These are phyloP conservation scores for Platycheirus rosarum DNA, from an alignment of 2,888 invertebrate genomes.

Conservation along the genomic window DNA sequence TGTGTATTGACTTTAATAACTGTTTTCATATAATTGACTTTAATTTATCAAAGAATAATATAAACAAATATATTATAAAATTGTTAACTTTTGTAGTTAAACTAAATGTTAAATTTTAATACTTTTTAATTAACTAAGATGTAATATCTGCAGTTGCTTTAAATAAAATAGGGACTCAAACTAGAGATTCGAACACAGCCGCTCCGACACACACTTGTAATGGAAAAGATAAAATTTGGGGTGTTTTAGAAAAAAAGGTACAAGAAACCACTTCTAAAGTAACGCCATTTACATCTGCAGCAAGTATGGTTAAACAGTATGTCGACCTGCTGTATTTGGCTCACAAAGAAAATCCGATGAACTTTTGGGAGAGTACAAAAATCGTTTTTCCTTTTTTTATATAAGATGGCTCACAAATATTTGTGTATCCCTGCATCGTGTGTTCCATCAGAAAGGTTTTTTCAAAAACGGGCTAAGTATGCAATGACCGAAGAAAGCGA, in stretches of 20 bases:
- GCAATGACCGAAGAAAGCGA: constrained; percentile 26
- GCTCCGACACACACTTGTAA: neutral
- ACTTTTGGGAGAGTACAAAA: constrained; percentile 24
- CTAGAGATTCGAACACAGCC: neutral
- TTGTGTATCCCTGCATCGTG: constrained; percentile 37
- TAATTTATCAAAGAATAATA: no score
- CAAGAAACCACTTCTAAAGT: neutral
- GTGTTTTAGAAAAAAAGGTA: neutral
- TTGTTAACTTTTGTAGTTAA: no score
- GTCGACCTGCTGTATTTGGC: constrained; percentile 21
- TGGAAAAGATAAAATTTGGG: neutral
- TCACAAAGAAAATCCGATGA: neutral
- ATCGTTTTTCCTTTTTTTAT: constrained; percentile 20
- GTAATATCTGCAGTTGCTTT: neutral
- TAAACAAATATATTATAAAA: no score
- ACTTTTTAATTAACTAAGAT: no score
- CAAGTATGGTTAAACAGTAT: constrained; percentile 18
- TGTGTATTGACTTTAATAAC: no score
- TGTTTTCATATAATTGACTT: no score
- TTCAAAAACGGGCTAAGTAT: constrained; percentile 14
- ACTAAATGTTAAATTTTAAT: no score
- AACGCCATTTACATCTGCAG: neutral
- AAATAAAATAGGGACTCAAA: neutral
- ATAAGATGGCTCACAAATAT: constrained; percentile 19
- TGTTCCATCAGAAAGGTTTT: constrained; percentile 40